Base-by-base conservation (phyloP, 2,113 vertebrate species). In the Solea solea region DNA sequence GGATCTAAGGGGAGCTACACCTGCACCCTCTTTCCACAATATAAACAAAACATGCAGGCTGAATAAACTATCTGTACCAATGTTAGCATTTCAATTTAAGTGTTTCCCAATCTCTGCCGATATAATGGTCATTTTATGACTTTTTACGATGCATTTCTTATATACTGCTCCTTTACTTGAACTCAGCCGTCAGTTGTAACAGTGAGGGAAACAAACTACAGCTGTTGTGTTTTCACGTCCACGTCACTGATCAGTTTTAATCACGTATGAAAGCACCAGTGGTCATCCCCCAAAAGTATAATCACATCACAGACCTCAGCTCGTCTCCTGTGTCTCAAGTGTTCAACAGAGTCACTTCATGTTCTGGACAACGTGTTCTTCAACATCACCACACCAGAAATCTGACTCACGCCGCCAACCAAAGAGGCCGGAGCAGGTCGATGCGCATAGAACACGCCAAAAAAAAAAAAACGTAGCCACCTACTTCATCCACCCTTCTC, bases 211-310 rank as follows among this genome's bases (percentile, higher is more conserved):
- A 34, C 34, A 4, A 50, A 48, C 27, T 34, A 34, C 34, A 28
- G 58, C 15, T 40, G 16, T 9, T 52, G 9, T 11, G 12, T 64
- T 34, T 25, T 16, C 40, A 40, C 1, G 2, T 61, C 55, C 8
- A 6, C 13, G 5, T 25, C 16, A 27, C 28, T 13, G 8, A 48
- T 48, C 44, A 10, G 65, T 44, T 13, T 21, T 8, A 44, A 25
- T 25, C 2, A 10, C 7, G 16, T 10, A 7, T 12, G 16, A 54
- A 59, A 57, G 55, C 60, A 70, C 14, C 54, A 75, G 78, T 76
- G 79, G 74, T 69, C 69, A 34, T 41, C 46, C 59, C 79, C 73
- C 15, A 2, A 60, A 64, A 60, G 28, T 27, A 59, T 59, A 28
- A 11, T 64, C 54, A 73, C 74, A 60, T 64, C 59, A 51, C 9